Evolutionary conservation across 2,797 vertebrate genomes (phyloP), one percentile per base, ranked within the genome.

Genomic region (Cuculus canorus): DNA sequence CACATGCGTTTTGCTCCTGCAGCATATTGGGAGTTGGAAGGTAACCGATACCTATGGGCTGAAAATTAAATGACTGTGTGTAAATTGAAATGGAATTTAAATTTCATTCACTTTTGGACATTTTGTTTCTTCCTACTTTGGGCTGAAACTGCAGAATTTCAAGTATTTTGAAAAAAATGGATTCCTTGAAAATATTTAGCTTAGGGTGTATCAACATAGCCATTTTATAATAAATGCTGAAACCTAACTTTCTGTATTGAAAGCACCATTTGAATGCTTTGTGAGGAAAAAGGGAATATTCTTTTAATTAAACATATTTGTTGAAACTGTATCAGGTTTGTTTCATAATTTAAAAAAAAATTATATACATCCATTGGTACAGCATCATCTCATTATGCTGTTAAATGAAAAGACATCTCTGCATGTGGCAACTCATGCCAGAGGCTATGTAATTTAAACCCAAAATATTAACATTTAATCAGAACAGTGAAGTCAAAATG

Each of bases 401-500:
- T 39, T 85, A 72, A 77, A 82, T 64, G 82, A 87, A 80, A 88
- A 86, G 33, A 70, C 80, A 68, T 56, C 71, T 91, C 91, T 91
- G 52, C 56, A 63, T 82, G 89, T 77, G 86, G 82, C 64, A 80
- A 60, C 43, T 53, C 0, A 5, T 64, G 89, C 75, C 82, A 85
- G 75, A 80, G 48, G 87, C 75, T 75, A 77, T 64, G 64, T 77
- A 87, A 80, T 91, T 80, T 95, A 90, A 90, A 79, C 19, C n/a
- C 60, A 39, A 92, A 93, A 76, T 79, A 78, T 86, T 95, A 90
- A 86, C 66, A 61, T 92, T 82, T 84, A 92, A 88, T 93, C 63
- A 88, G 60, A 94, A 82, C 5, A 10, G n/a, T 37, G 77, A 93
- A 90, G 80, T 86, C 75, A 77, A 92, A 73, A 65, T 70, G 59